A percentile compares a stretch with the other conserved stretches of the same genome.
These are phyloP conservation scores for Stercorarius parasiticus DNA, from an alignment of 2,113 vertebrate species.

Conservation along the genomic window DNA sequence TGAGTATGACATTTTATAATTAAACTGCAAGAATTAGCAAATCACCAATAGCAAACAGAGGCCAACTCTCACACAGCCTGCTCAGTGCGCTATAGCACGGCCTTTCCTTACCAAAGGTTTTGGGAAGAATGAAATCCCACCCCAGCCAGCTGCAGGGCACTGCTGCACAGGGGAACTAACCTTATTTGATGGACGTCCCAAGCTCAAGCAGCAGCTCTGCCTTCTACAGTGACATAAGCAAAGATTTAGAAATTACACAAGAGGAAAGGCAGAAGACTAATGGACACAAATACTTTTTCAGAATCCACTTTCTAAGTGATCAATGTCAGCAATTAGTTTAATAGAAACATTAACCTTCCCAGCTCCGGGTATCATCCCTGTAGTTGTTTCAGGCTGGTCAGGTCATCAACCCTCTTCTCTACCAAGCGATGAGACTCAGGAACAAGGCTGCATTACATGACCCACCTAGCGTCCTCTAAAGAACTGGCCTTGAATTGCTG, in stretches of 20 bases:
- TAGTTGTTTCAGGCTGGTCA: not conserved
- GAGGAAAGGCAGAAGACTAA: not conserved
- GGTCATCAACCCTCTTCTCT: not conserved
- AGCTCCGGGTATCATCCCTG: not conserved
- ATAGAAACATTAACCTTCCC: not conserved
- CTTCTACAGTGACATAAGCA: not conserved
- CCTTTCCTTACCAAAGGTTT: not conserved
- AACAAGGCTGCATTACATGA: not conserved
- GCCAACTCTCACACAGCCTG: not conserved
- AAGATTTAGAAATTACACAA: not conserved
- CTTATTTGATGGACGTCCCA: rapidly evolving
- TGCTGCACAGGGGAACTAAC: not conserved
- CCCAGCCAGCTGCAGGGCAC: not conserved
- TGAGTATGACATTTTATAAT: rapidly evolving
- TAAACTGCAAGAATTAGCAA: not conserved
- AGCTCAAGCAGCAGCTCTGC: not conserved
- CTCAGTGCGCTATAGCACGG: not conserved
- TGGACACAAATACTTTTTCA: not conserved
- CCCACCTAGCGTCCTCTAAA: not conserved
- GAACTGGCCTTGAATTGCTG: not conserved
- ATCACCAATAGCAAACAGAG: rapidly evolving
- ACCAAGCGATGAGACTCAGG: not conserved
- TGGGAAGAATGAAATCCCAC: not conserved
- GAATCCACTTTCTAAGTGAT: not conserved
- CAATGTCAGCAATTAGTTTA: not conserved